Evolutionary conservation across 2,113 vertebrate genomes (phyloP), one percentile per base, ranked within the genome.

Genomic region (Alces alces): DNA sequence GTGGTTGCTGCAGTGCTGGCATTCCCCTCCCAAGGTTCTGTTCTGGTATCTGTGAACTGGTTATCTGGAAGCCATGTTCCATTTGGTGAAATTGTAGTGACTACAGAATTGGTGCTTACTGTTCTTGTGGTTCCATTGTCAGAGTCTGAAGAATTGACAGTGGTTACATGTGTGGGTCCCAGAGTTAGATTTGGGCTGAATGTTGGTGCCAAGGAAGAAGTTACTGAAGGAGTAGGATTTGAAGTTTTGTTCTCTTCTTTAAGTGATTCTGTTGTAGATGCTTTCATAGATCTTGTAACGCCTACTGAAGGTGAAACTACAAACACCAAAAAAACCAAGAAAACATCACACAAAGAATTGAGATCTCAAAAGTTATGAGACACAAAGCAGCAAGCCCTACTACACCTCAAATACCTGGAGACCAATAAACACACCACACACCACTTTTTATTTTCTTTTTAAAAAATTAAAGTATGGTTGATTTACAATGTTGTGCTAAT

Each of bases 1-100:
- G 98, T 99, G 17, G 99, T 98, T 82, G 97, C 93, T 17, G 64
- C 95, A 0, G 93, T 96, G 47, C 98, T 99, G 96, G 97, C 93
- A 54, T 99, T 99, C 95, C 95, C 95, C 78, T 98, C 98, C 0
- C 91, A 98, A 0, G 30, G 19, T 60, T 98, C 97, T 0, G 47
- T 92, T 30, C 91, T 98, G 15, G 95, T 78, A 90, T 96, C 95
- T 70, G 96, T 97, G 25, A 96, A 50, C 0, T 92, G 0, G 5
- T 91, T 60, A 50, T 1, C 95, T 0, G 95, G 93, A 96, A 93
- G 94, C 92, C 30, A 96, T 0, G 98, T 96, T 66, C 25, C 58
- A 2, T 98, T 98, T 86, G 97, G 97, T 28, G 88, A 94, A 89
- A 96, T 0, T 60, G 98, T 97, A 60, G 97, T 97, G 96, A 97